Percentiles rank a stretch among this genome's conserved stretches.
phyloP scores from a whole-genome alignment of 2,888 invertebrate species.

The Alcis repandata region DNA sequence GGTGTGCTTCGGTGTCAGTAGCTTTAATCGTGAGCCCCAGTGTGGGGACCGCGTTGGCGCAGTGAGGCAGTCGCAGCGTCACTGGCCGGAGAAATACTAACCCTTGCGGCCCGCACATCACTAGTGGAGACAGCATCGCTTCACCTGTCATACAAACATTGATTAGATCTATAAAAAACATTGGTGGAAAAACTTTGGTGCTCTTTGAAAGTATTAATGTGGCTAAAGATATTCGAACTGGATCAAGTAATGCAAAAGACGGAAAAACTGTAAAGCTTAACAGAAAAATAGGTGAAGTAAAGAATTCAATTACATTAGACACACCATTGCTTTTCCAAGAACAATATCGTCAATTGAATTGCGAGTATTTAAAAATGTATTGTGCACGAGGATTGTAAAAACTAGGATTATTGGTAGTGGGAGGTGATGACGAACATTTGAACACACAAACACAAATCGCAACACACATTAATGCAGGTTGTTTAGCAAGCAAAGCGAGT shows the following conservation, averaged over 20 bases:
- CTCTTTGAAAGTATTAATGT: constrained; percentile 6
- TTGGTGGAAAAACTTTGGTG: constrained; percentile 40
- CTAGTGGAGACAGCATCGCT: constrained; percentile 96
- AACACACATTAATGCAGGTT: constrained; percentile 69
- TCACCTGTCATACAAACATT: constrained; percentile 89
- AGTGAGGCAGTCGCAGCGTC: constrained; percentile 96
- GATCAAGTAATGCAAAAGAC: constrained; percentile 8
- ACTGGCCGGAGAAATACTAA: constrained; percentile 95
- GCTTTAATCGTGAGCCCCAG: constrained; percentile 92
- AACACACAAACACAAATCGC: constrained; percentile 86
- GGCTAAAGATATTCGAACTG: too few species aligned
- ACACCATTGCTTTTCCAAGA: constrained; percentile 41
- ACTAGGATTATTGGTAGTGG: constrained; percentile 43
- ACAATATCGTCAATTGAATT: constrained; percentile 6
- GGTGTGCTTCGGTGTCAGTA: constrained; percentile 93
- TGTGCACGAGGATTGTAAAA: constrained; percentile 39
- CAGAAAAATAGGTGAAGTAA: background rate
- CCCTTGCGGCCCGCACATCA: constrained; percentile 98
- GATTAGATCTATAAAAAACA: constrained; percentile 33
- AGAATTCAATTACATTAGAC: background rate
- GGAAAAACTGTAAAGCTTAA: background rate
- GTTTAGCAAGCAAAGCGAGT: constrained; percentile 59
- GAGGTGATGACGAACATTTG: constrained; percentile 51
- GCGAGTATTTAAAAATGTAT: constrained; percentile 20
- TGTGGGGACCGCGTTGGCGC: constrained; percentile 92